phyloP scores from a whole-genome alignment of 2,797 vertebrate genomes.

The Myiotriccus ornatus region DNA sequence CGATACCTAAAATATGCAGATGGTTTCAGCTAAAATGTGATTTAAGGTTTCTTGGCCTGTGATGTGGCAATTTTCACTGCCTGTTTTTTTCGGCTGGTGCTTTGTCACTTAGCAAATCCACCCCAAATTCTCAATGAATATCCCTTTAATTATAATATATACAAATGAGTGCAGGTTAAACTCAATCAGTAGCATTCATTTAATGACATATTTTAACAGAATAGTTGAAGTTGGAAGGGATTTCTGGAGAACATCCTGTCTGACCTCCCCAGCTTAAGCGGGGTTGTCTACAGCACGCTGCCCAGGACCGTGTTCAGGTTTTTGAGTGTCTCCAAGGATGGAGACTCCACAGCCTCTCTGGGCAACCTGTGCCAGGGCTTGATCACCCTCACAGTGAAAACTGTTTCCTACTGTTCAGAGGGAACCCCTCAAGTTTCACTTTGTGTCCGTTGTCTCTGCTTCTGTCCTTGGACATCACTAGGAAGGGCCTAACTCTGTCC shows the following conservation, averaged over 20 bases:
- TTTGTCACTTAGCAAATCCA: neutral
- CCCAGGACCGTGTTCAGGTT: neutral
- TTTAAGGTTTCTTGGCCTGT: neutral
- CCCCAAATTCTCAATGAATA: neutral
- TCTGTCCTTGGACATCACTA: too few relatives aligned
- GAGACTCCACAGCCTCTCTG: neutral
- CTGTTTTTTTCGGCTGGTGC: neutral
- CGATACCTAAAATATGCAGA: neutral
- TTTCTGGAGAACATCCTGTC: neutral
- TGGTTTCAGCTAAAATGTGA: neutral
- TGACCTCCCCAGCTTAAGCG: rapidly evolving
- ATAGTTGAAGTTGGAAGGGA: neutral
- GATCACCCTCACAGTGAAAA: too few relatives aligned
- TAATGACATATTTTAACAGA: neutral
- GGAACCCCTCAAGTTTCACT: neutral
- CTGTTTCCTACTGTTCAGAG: neutral
- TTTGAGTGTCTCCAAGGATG: neutral
- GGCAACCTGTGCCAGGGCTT: too few relatives aligned
- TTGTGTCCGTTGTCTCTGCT: neutral
- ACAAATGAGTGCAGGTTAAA: neutral
- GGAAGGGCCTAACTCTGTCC: too few relatives aligned
- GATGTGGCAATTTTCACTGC: neutral
- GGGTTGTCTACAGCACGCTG: neutral
- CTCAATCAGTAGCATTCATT: neutral
- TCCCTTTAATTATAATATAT: neutral